These are phyloP conservation scores for Salarias fasciatus DNA, from an alignment of 2,797 vertebrate species.

Conservation along the genomic window DNA sequence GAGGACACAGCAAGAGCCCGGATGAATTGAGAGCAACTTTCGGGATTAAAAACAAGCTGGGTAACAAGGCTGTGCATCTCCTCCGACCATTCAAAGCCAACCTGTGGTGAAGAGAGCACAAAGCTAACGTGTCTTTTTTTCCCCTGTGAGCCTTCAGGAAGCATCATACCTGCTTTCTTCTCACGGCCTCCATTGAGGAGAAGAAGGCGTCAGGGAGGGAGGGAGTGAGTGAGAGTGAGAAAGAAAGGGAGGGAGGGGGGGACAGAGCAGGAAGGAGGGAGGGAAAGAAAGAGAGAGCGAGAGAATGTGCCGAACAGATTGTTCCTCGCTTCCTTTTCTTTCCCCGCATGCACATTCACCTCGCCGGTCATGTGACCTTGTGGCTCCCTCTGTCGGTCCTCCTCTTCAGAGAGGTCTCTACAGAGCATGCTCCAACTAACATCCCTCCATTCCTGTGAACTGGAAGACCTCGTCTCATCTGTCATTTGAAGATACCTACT, in stretches of 20 bases:
- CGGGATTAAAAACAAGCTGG: constrained; percentile 39
- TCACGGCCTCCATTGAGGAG: constrained; percentile 84
- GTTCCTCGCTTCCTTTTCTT: constrained; percentile 81
- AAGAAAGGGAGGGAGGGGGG: constrained; percentile 20
- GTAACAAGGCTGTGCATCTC: constrained; percentile 41
- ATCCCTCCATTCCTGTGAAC: constrained; percentile 65
- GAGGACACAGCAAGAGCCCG: constrained; percentile 40
- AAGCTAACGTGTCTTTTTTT: constrained; percentile 60
- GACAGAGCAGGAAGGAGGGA: constrained; percentile 72
- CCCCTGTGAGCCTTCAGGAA: constrained; percentile 72
- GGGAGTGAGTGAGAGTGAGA: constrained; percentile 42
- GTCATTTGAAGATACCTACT: constrained; percentile 27
- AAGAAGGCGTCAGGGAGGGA: constrained; percentile 66
- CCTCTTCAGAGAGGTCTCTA: constrained; percentile 77
- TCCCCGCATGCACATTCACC: constrained; percentile 83
- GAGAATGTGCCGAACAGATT: constrained; percentile 79
- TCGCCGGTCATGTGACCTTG: constrained; percentile 81
- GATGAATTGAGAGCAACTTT: constrained; percentile 49
- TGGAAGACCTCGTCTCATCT: constrained; percentile 61
- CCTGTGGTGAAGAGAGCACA: constrained; percentile 49
- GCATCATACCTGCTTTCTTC: constrained; percentile 86
- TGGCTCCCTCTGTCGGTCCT: constrained; percentile 85
- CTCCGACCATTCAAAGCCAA: constrained; percentile 65
- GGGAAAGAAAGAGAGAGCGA: constrained; percentile 46
- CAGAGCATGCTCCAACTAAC: constrained; percentile 83